Conservation (phyloP, 2,797 vertebrate genomes). For the Squalus acanthias region DNA sequence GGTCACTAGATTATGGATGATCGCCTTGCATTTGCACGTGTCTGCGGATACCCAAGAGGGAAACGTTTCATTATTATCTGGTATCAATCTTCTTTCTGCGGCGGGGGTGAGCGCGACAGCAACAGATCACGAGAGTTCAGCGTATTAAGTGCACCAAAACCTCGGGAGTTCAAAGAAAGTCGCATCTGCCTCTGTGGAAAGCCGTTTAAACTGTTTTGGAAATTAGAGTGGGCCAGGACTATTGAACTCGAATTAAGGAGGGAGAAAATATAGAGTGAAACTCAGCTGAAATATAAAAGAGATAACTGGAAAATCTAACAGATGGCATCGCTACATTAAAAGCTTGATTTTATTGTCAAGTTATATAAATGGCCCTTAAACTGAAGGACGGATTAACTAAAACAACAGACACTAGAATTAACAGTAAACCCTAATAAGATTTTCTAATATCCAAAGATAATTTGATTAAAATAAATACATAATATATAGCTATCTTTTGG, state of each 20-base stretch:
- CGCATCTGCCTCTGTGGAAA: constrained; percentile 29
- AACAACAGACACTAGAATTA: not conserved
- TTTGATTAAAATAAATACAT: not conserved
- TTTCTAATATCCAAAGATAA: not conserved
- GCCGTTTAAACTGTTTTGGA: constrained; percentile 28
- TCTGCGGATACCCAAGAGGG: constrained; percentile 28
- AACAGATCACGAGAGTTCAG: constrained; percentile 37
- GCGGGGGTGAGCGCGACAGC: not conserved
- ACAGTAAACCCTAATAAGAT: not conserved
- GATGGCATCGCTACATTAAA: constrained; percentile 9
- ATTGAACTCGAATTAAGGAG: constrained; percentile 33
- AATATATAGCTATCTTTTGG: not conserved
- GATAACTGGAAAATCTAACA: constrained; percentile 23
- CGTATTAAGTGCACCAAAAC: constrained; percentile 11
- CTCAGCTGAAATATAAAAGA: constrained; percentile 23
- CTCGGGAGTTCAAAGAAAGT: constrained; percentile 21
- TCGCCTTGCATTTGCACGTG: constrained; percentile 37
- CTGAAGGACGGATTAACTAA: not conserved
- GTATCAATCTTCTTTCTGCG: constrained; percentile 31
- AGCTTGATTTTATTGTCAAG: constrained; percentile 27
- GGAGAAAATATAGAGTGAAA: not conserved
- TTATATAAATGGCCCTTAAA: not conserved
- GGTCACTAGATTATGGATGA: constrained; percentile 27
- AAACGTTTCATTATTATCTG: constrained; percentile 29
- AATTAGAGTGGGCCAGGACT: constrained; percentile 11